These are phyloP conservation scores for Lethrus apterus DNA, from an alignment of 1,140 invertebrate genomes.

Conservation along the genomic window DNA sequence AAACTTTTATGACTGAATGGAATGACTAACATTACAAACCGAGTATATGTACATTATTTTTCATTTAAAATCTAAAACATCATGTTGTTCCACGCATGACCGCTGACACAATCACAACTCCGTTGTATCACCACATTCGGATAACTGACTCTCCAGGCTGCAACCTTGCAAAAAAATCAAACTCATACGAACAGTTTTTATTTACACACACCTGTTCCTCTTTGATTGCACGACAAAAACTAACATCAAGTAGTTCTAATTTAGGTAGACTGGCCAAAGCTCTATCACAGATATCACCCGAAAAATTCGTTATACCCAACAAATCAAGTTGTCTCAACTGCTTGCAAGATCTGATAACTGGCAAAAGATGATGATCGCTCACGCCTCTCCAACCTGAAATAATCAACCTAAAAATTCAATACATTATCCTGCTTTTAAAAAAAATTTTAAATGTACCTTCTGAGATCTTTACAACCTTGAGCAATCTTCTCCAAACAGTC, in stretches of 20 bases:
- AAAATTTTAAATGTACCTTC: slow-evolving; percentile 34
- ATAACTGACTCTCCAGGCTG: too few relatives aligned
- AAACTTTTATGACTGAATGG: too few relatives aligned
- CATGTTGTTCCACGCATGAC: too few relatives aligned
- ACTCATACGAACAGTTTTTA: too few relatives aligned
- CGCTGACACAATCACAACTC: too few relatives aligned
- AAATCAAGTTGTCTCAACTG: slow-evolving; percentile 63
- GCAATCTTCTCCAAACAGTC: slow-evolving; percentile 45
- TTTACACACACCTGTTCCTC: slow-evolving; percentile 52
- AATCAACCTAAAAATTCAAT: slow-evolving; percentile 34
- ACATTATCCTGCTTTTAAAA: too few relatives aligned
- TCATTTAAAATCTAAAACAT: too few relatives aligned
- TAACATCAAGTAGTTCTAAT: slow-evolving; percentile 72
- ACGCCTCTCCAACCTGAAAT: slow-evolving; percentile 53
- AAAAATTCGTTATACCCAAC: slow-evolving; percentile 68
- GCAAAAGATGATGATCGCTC: slow-evolving; percentile 65
- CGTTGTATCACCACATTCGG: too few relatives aligned
- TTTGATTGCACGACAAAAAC: slow-evolving; percentile 74
- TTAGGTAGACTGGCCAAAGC: slow-evolving; percentile 48
- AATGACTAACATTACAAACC: too few relatives aligned
- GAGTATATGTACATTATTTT: too few relatives aligned
- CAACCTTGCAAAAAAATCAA: too few relatives aligned
- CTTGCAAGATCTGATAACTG: slow-evolving; percentile 47
- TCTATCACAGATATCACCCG: slow-evolving; percentile 58
- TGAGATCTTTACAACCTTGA: slow-evolving; percentile 44